Conservation (phyloP, 2,888 invertebrate genomes). For the Meta bourneti region DNA sequence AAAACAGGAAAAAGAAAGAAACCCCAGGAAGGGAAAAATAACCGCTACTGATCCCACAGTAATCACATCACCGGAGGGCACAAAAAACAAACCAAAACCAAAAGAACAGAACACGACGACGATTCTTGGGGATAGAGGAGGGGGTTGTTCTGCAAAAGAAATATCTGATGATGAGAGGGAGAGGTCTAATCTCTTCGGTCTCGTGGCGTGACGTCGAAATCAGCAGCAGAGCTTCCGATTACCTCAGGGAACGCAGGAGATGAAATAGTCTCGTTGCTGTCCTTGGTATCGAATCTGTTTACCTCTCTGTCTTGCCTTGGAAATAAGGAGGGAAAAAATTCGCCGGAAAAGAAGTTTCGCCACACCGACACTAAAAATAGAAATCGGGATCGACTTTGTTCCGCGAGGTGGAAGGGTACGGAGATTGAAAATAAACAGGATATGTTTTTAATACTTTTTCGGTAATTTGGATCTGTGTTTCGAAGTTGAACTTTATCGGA, state of each 20-base stretch:
- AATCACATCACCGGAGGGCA: conserved; percentile 38
- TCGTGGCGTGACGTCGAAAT: conserved; percentile 47
- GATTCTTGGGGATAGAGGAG: not conserved
- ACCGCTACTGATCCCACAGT: conserved; percentile 38
- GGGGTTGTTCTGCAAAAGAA: not conserved
- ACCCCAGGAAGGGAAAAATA: conserved; percentile 18
- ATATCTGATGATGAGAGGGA: not conserved
- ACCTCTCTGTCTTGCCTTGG: not conserved
- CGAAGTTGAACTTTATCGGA: too few species aligned
- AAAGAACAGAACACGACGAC: conserved; percentile 12
- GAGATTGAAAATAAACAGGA: not conserved
- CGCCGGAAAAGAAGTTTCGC: too few species aligned
- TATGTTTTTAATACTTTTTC: too few species aligned
- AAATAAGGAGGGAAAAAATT: not conserved
- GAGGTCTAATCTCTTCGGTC: not conserved
- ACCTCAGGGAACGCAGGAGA: conserved; percentile 1
- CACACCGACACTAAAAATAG: not conserved
- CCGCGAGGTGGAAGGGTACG: not conserved
- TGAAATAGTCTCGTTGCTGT: not conserved
- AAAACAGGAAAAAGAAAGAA: conserved; percentile 1
- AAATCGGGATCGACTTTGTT: not conserved
- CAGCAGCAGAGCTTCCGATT: conserved; percentile 16
- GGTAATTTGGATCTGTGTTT: too few species aligned
- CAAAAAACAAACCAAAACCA: not conserved
- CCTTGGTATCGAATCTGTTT: not conserved